phyloP scores from a whole-genome alignment of 2,797 vertebrate genomes.

The Siniperca obscura region DNA sequence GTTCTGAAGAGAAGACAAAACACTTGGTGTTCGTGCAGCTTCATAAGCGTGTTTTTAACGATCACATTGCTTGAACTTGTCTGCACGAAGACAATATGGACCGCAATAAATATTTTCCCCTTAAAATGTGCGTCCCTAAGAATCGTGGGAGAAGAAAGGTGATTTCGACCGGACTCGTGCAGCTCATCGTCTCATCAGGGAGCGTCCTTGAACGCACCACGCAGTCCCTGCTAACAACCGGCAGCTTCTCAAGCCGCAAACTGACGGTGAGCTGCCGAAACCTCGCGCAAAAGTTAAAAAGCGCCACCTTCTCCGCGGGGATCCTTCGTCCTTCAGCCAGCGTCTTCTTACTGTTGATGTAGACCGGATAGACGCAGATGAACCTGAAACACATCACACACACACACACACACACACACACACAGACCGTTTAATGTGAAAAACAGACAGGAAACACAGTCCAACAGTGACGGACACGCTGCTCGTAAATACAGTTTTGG shows the following conservation, averaged over 20 bases:
- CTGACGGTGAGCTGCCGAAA: no score
- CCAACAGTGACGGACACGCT: neutral
- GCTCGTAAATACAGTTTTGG: no score
- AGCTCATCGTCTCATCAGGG: no score
- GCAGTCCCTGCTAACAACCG: neutral
- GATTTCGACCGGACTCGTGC: neutral
- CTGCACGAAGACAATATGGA: neutral
- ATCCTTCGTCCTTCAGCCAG: constrained; percentile 94
- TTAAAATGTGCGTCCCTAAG: no score
- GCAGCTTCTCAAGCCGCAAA: neutral
- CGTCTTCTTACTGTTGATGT: constrained; percentile 97
- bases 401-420: no score
- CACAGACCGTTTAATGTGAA: no score
- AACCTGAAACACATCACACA: constrained; percentile 83
- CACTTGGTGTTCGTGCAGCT: no score
- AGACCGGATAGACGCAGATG: constrained; percentile 94
- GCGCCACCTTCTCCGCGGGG: constrained; percentile 90
- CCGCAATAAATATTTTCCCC: no score
- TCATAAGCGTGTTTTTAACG: neutral
- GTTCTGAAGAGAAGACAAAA: no score
- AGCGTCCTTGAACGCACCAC: neutral
- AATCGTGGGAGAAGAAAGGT: no score
- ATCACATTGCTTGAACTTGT: neutral
- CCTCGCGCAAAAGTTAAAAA: neutral
- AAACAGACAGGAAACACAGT: neutral